Evolutionary conservation across 2,797 vertebrate genomes (phyloP).

Genomic region (Jordanella pulchra): DNA sequence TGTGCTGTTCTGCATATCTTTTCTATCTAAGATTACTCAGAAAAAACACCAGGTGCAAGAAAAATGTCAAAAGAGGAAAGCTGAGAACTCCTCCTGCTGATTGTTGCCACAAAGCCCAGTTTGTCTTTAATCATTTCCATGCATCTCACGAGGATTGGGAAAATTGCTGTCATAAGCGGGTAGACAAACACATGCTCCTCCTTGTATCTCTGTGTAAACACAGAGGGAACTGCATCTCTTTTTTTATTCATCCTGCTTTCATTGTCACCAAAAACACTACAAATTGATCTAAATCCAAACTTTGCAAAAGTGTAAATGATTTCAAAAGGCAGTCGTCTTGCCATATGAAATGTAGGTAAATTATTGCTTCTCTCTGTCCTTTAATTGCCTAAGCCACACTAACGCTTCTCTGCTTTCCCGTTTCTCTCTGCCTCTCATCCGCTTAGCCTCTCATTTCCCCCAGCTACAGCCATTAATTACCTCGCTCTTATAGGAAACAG

Average conservation of each 20-base stretch:
- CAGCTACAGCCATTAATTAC: constrained; percentile 71
- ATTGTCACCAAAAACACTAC: constrained; percentile 63
- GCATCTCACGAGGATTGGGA: constrained; percentile 58
- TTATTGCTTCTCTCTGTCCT: constrained; percentile 52
- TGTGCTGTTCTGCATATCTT: neutral
- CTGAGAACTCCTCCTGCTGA: constrained; percentile 44
- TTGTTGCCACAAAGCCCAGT: constrained; percentile 64
- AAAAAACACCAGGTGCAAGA: constrained; percentile 58
- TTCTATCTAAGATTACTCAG: constrained; percentile 24
- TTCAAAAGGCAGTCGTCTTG: constrained; percentile 43
- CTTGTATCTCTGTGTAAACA: constrained; percentile 69
- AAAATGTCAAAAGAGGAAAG: constrained; percentile 26
- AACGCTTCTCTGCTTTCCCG: constrained; percentile 31
- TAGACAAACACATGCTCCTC: constrained; percentile 52
- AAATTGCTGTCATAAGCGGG: constrained; percentile 66
- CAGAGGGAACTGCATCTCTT: constrained; percentile 46
- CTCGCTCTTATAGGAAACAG: constrained; percentile 72
- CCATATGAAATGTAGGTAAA: constrained; percentile 51
- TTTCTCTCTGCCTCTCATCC: constrained; percentile 43
- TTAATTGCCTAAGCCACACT: constrained; percentile 49
- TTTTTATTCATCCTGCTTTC: constrained; percentile 58
- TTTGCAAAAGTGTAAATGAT: constrained; percentile 64
- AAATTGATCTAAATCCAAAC: constrained; percentile 68
- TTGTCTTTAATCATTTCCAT: constrained; percentile 74
- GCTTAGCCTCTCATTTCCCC: constrained; percentile 46